Conservation (phyloP, 2,113 vertebrate genomes). For the Scomber scombrus region DNA sequence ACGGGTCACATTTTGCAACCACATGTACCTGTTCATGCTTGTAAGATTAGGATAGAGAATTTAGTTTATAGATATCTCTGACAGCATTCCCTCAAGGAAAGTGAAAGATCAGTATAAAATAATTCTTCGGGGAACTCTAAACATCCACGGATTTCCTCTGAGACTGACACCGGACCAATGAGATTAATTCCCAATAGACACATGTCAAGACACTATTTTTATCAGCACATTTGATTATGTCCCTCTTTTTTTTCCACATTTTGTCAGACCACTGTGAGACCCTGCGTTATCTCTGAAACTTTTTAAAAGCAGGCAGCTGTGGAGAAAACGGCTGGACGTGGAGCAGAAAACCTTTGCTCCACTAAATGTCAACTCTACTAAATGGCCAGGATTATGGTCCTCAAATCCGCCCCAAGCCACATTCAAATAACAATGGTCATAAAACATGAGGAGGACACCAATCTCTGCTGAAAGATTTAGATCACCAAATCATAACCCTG, state of each 20-base stretch:
- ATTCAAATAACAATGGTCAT: conserved; percentile 50
- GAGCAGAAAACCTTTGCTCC: conserved; percentile 31
- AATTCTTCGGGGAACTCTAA: conserved; percentile 20
- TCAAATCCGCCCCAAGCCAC: not conserved
- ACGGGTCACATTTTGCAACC: conserved; percentile 13
- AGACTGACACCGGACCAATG: not conserved
- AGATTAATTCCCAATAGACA: conserved; percentile 28
- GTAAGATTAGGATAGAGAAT: not conserved
- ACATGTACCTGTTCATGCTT: not conserved
- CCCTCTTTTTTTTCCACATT: not conserved
- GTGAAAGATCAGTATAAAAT: conserved; percentile 25
- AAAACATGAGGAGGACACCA: conserved; percentile 38
- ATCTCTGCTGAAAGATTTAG: conserved; percentile 19
- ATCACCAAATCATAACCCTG: conserved; percentile 21
- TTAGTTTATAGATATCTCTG: conserved; percentile 3
- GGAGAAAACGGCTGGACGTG: conserved; percentile 45
- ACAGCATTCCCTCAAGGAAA: not conserved
- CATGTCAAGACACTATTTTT: not conserved
- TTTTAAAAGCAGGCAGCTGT: conserved; percentile 26
- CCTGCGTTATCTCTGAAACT: conserved; percentile 18
- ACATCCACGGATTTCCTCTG: conserved; percentile 50
- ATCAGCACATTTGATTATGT: not conserved
- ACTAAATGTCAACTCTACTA: conserved; percentile 69
- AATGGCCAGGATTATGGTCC: conserved; percentile 35
- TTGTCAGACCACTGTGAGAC: not conserved